A percentile compares a stretch with the other conserved stretches of the same genome.
Conservation (phyloP, 2,113 vertebrate species). For the Spea bombifrons region DNA sequence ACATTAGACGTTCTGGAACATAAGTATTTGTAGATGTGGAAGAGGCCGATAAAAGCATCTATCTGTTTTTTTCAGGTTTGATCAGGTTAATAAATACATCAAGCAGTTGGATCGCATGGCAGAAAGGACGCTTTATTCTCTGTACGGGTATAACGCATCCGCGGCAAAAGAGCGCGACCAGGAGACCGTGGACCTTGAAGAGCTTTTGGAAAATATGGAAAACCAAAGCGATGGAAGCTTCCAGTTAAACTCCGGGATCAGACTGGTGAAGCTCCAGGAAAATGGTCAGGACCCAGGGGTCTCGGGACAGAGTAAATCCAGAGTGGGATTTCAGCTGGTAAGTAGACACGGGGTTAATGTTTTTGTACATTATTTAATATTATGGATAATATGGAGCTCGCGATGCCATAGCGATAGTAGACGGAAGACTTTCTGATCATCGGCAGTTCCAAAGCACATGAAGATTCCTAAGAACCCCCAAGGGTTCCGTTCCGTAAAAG, state of each 20-base stretch:
- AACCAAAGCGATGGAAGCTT: constrained; percentile 31
- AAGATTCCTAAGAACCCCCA: too few relatives aligned
- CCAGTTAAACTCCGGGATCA: constrained; percentile 50
- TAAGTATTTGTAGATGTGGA: too few relatives aligned
- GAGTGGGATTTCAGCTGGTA: constrained; percentile 65
- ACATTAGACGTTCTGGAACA: too few relatives aligned
- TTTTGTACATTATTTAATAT: too few relatives aligned
- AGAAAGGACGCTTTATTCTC: constrained; percentile 43
- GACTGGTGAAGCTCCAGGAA: constrained; percentile 44
- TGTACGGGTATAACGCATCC: constrained; percentile 52
- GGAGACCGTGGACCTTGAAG: background rate
- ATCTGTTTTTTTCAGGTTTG: constrained; percentile 50
- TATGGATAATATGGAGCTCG: too few relatives aligned
- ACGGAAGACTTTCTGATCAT: too few relatives aligned
- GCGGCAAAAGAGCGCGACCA: background rate
- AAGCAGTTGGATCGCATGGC: constrained; percentile 59
- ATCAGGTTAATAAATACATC: constrained; percentile 44
- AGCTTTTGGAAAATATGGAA: background rate
- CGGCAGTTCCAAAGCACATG: too few relatives aligned
- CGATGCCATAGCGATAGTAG: too few relatives aligned
- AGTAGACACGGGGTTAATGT: too few relatives aligned
- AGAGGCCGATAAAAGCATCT: too few relatives aligned
- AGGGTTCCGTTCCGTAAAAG: too few relatives aligned
- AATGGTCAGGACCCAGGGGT: background rate
- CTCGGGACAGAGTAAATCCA: background rate